phyloP scores from a whole-genome alignment of 92 coral and sea anemone genomes.

The Paramuricea clavata region DNA sequence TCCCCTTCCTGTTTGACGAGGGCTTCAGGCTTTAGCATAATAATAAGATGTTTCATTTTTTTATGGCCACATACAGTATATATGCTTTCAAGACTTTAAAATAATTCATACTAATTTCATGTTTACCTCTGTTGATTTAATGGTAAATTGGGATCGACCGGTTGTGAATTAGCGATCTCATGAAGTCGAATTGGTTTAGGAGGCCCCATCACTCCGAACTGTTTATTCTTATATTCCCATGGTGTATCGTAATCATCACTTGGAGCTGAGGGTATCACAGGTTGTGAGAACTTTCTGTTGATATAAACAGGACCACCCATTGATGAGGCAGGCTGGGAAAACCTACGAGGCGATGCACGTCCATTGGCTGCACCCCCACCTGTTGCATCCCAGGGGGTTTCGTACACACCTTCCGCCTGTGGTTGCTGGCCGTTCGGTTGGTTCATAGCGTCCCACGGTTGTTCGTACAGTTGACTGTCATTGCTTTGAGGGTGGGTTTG shows the following conservation, averaged over 20 bases:
- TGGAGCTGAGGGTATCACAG: neutral
- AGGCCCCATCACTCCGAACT: slow-evolving; percentile 71
- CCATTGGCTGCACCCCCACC: slow-evolving; percentile 37
- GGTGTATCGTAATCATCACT: slow-evolving; percentile 91
- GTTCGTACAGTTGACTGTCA: slow-evolving; percentile 9
- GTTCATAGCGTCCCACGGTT: slow-evolving; percentile 17
- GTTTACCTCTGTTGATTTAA: slow-evolving; percentile 87
- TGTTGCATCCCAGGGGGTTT: slow-evolving; percentile 33
- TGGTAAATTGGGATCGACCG: slow-evolving; percentile 77
- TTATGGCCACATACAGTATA: too few species aligned
- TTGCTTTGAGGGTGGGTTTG: neutral
- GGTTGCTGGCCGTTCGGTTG: neutral
- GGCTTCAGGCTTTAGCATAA: too few species aligned
- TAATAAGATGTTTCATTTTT: too few species aligned
- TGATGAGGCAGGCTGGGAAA: slow-evolving; percentile 74
- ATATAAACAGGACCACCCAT: slow-evolving; percentile 12
- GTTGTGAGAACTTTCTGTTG: slow-evolving; percentile 22
- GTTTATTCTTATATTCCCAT: slow-evolving; percentile 87
- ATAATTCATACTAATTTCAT: too few species aligned
- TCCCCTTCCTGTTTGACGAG: too few species aligned
- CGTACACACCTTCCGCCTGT: slow-evolving; percentile 16
- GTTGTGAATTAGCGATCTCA: slow-evolving; percentile 8
- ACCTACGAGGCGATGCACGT: slow-evolving; percentile 51
- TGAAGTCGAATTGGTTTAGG: slow-evolving; percentile 79
- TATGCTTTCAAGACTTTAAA: too few species aligned